Conservation (phyloP, 2,797 vertebrate genomes). For the Alosa sapidissima region DNA sequence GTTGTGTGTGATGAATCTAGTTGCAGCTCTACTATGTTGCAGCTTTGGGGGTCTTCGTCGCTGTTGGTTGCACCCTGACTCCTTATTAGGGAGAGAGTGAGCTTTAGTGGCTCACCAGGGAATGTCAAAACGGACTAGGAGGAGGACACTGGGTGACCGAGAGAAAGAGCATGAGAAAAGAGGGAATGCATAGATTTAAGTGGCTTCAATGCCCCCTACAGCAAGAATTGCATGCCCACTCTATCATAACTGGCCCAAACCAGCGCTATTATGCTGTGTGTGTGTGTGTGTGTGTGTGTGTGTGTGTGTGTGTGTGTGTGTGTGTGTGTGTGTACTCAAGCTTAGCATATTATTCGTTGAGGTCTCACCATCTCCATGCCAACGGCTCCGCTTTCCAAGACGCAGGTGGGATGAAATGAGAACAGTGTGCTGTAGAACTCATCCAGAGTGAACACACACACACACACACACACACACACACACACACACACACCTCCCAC, state of each 20-base stretch:
- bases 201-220: not conserved
- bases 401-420: conserved; percentile 7
- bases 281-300: conserved; percentile 10
- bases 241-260: not conserved
- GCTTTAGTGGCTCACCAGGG: not conserved
- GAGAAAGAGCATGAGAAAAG: not conserved
- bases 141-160: not conserved
- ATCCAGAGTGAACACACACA: not conserved
- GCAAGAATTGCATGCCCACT: not conserved
- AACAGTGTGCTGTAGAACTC: not conserved
- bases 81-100: not conserved
- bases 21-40: not conserved
- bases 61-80: too few relatives aligned
- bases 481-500: not conserved
- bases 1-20: not conserved
- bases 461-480: not conserved
- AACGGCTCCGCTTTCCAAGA: conserved; percentile 15
- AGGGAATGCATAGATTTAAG: not conserved
- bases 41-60: not conserved
- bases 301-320: not conserved
- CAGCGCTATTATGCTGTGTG: not conserved
- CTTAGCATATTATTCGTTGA: conserved; percentile 11
- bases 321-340: not conserved
- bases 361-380: conserved; percentile 21
- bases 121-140: not conserved